Evolutionary conservation across 1,140 invertebrate genomes (phyloP), one percentile per base, ranked within the genome.

Genomic region (Drosophila sturtevanti): DNA sequence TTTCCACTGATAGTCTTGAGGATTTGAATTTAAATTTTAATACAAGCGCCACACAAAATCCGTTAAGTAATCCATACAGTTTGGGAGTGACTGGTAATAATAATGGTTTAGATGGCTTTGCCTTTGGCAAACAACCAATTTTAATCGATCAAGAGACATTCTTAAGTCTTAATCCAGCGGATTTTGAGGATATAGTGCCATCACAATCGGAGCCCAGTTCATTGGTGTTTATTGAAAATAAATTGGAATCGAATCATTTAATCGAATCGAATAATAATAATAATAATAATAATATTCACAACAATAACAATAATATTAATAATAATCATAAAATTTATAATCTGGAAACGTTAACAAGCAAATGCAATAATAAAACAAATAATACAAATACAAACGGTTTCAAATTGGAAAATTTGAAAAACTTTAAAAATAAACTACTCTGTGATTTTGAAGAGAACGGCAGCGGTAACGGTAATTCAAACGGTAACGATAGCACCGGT

Each of bases 111-210:
- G 79, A 62, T 9, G 77, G 81, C 18, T 51, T 69, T 21, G 68
- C 68, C 10, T 90, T 80, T 34, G 81, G 75, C 5, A 90, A 91
- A 56, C 87, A 90, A 27, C 90, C 91, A 11, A 90, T 92, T 60
- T 44, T 92, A 6, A 90, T 92, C 38, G 91, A 92, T 77, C 91
- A 92, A 60, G 91, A 92, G 56, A 89, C 91, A 27, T 92, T 92
- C 72, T 62, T 92, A 3, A 92, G 91, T 70, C 77, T 92, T 7
- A 92, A 92, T 79, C 91, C 91, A 9, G 79, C 76, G 5, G 91
- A 92, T 62, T 92, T 92, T 79, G 90, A 91, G 63, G 89, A 91
- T 74, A 91, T 91, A 74, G 87, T 87, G 81, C 89, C 90, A 89
- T 92, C 90, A 5, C 81, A 86, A 51, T 92, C 90, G 70, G 89